phyloP scores from a whole-genome alignment of 2,113 vertebrate genomes.

The Ardeotis arabs region DNA sequence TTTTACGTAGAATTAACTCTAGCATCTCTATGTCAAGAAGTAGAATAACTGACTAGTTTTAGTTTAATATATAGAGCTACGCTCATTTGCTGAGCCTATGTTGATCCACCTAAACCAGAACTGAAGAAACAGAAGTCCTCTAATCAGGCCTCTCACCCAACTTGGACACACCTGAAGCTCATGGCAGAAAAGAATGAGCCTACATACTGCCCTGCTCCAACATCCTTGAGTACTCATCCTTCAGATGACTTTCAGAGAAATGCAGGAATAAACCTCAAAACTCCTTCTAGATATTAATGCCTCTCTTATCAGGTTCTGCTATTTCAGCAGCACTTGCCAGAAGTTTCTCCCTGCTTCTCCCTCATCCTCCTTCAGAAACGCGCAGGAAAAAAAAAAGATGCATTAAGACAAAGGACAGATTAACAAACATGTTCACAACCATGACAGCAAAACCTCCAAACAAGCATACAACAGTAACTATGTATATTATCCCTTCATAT shows the following conservation, averaged over 20 bases:
- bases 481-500: background rate
- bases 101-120: background rate
- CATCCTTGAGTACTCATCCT: fast-evolving
- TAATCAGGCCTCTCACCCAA: background rate
- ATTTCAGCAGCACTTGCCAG: background rate
- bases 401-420: background rate
- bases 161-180: background rate
- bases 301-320: background rate
- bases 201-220: background rate
- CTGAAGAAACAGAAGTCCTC: background rate
- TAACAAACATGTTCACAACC: background rate
- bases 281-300: background rate
- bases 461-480: background rate
- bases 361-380: background rate
- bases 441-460: background rate
- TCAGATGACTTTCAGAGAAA: background rate
- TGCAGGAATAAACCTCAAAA: background rate
- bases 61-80: background rate
- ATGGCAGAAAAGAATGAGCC: background rate
- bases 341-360: background rate
- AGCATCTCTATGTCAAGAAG: background rate
- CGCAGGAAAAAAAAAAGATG: background rate
- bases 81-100: background rate
- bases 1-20: background rate
- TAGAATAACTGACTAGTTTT: background rate